Evolutionary conservation across 2,888 invertebrate genomes (phyloP).

Genomic region (Acutogordius australiensis): DNA sequence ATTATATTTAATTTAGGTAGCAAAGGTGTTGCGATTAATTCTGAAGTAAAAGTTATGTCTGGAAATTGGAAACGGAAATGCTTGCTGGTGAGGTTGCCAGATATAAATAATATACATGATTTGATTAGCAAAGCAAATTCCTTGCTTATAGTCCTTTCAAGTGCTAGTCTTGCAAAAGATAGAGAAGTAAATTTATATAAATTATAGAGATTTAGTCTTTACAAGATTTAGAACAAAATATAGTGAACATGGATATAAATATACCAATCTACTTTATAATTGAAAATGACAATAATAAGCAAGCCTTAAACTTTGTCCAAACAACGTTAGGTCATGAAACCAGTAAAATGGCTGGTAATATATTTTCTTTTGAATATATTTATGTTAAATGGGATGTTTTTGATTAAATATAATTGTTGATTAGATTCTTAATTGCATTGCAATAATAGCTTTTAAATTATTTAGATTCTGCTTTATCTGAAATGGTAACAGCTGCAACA

Average conservation of each 20-base stretch:
- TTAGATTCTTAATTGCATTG: too few species aligned
- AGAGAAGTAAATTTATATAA: constrained; percentile 5
- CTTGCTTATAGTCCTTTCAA: too few species aligned
- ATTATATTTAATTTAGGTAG: constrained; percentile 7
- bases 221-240: not conserved
- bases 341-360: too few species aligned
- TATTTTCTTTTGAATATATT: too few species aligned
- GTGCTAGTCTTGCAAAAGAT: too few species aligned
- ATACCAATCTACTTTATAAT: not conserved
- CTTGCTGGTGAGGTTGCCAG: not conserved
- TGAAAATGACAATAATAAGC: not conserved
- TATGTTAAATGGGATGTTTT: too few species aligned
- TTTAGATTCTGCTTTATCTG: constrained; percentile 10
- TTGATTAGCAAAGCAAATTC: not conserved
- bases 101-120: not conserved
- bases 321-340: not conserved
- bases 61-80: not conserved
- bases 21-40: not conserved
- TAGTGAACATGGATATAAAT: not conserved
- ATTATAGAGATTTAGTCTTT: not conserved
- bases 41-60: not conserved
- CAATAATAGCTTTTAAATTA: too few species aligned
- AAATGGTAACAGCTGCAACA: constrained; percentile 4
- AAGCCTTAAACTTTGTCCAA: too few species aligned
- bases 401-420: too few species aligned